Evolutionary conservation across 1,140 invertebrate genomes (phyloP).

Genomic region (Platorchestia sp.): DNA sequence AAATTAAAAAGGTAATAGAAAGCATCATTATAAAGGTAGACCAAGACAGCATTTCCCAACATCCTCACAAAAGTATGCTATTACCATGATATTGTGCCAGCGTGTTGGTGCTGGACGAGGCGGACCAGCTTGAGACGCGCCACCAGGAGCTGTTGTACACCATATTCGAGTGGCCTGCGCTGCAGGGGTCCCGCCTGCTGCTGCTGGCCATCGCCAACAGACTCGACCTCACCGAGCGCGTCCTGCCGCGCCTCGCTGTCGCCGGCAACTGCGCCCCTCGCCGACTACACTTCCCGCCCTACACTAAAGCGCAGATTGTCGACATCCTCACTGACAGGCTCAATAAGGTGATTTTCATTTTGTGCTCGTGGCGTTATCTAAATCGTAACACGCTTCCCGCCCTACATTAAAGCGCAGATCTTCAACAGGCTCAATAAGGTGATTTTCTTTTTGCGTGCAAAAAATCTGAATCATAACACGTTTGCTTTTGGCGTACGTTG

Average conservation of each 20-base stretch:
- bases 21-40: no score
- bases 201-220: constrained; percentile 96
- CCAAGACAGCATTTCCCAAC: no score
- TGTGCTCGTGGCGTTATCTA: background rate
- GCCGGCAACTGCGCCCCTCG: constrained; percentile 71
- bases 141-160: constrained; percentile 91
- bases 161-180: constrained; percentile 93
- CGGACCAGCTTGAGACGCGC: constrained; percentile 90
- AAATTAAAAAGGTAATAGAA: no score
- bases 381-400: constrained; percentile 72
- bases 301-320: constrained; percentile 89
- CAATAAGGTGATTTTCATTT: constrained; percentile 77
- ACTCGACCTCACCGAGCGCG: constrained; percentile 93
- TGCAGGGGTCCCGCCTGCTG: constrained; percentile 80
- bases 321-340: constrained; percentile 80
- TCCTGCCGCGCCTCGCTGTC: constrained; percentile 85
- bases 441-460: no score
- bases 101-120: constrained; percentile 88
- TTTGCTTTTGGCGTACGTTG: no score
- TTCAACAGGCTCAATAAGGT: constrained; percentile 81
- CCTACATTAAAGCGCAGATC: constrained; percentile 92
- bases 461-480: no score
- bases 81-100: constrained; percentile 56
- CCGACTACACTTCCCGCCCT: constrained; percentile 93
- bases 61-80: no score